phyloP scores from a whole-genome alignment of 2,113 vertebrate genomes.

The Myrmecobius fasciatus region DNA sequence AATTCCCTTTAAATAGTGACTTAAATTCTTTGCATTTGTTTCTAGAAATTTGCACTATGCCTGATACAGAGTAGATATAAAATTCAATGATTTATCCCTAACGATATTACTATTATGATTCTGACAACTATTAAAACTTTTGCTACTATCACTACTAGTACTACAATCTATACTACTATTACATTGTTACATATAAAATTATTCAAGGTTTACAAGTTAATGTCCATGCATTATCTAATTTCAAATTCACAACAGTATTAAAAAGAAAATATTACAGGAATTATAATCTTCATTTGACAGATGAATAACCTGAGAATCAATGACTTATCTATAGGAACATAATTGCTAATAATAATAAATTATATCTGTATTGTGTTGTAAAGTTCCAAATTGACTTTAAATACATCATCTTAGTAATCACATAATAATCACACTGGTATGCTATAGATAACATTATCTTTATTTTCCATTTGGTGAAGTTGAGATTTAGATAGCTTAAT shows the following conservation, averaged over 20 bases:
- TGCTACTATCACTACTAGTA: no score
- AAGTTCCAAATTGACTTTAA: not conserved
- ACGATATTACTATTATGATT: not conserved
- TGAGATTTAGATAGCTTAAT: not conserved
- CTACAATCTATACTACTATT: not conserved
- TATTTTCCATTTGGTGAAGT: not conserved
- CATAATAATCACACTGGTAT: not conserved
- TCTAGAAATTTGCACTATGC: not conserved
- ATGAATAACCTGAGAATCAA: not conserved
- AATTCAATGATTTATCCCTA: not conserved
- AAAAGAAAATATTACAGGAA: not conserved
- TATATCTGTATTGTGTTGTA: not conserved
- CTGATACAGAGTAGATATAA: not conserved
- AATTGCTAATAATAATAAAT: not conserved
- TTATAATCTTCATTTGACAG: not conserved
- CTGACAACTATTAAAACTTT: no score
- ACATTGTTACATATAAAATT: not conserved
- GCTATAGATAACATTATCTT: not conserved
- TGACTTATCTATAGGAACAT: not conserved
- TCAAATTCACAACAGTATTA: not conserved
- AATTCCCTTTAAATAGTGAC: not conserved
- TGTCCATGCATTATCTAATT: not conserved
- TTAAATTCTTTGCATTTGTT: not conserved
- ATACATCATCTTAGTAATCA: not conserved
- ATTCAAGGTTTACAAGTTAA: not conserved